phyloP scores from a whole-genome alignment of 2,797 vertebrate species.

The Choloepus didactylus region DNA sequence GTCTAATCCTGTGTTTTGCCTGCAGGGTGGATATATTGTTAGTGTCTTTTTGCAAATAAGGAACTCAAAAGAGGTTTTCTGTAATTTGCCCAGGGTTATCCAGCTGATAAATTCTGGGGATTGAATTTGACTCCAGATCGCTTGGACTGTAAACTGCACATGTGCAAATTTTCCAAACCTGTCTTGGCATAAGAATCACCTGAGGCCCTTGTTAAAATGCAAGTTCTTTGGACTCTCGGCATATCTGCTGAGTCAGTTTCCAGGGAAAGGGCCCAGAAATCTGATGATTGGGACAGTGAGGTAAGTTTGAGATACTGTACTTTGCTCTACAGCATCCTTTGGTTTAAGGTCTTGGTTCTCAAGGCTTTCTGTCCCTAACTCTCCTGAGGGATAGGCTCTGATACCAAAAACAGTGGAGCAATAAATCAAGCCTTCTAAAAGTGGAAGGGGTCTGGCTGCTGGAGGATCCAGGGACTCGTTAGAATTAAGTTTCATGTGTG shows the following conservation, averaged over 20 bases:
- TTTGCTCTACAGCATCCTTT: neutral
- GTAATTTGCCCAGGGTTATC: neutral
- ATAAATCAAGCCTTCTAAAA: constrained; percentile 7
- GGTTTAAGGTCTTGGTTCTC: neutral
- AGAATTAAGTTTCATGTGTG: neutral
- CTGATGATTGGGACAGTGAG: neutral
- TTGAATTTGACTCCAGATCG: neutral
- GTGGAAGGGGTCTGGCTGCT: neutral
- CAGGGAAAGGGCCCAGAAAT: neutral
- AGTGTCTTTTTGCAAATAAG: neutral
- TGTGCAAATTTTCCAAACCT: neutral
- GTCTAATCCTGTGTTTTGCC: neutral
- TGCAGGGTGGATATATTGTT: neutral
- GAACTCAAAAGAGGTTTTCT: neutral
- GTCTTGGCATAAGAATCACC: neutral
- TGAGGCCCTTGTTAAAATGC: neutral
- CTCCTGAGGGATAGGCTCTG: neutral
- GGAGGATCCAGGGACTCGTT: neutral
- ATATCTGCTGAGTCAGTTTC: neutral
- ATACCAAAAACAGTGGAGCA: neutral
- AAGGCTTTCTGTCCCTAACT: neutral
- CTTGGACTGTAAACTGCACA: neutral
- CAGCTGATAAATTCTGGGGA: neutral
- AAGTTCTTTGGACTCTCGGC: neutral
- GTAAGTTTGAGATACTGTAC: neutral